These are phyloP conservation scores for Nixonia krombeini DNA, from an alignment of 1,140 invertebrate genomes.

Conservation along the genomic window DNA sequence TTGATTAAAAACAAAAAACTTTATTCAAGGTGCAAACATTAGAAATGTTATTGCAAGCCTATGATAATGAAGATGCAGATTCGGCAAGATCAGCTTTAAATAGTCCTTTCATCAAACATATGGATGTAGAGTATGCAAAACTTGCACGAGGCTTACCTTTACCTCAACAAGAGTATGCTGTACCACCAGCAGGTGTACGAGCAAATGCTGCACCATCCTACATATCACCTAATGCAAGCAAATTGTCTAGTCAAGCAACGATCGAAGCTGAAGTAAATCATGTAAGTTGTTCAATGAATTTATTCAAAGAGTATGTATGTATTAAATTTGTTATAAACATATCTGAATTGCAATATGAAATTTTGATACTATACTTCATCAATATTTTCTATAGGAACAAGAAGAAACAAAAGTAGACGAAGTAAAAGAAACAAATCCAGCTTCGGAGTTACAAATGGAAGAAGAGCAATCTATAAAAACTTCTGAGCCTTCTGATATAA, in stretches of 20 bases:
- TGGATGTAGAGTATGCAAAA: conserved; percentile 94
- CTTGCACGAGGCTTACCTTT: conserved; percentile 84
- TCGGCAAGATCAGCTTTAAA: conserved; percentile 81
- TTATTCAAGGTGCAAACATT: conserved; percentile 83
- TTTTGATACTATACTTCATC: not conserved
- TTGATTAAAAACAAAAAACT: not conserved
- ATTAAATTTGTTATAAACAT: too few species aligned
- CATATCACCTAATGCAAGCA: conserved; percentile 75
- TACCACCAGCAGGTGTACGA: conserved; percentile 75
- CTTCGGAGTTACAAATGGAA: conserved; percentile 2
- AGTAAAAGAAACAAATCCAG: not conserved
- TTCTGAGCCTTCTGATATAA: not conserved
- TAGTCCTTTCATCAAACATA: conserved; percentile 91
- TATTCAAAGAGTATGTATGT: too few species aligned
- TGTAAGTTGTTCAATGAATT: conserved; percentile 48
- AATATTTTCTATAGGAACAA: not conserved
- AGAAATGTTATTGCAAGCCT: conserved; percentile 87
- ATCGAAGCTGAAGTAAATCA: conserved; percentile 65
- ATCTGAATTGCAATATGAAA: too few species aligned
- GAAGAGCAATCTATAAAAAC: too few species aligned
- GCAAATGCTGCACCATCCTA: conserved; percentile 82
- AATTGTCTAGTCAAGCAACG: conserved; percentile 57
- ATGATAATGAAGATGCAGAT: conserved; percentile 92
- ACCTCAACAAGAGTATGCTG: conserved; percentile 73
- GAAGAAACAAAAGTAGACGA: not conserved